phyloP scores from a whole-genome alignment of 2,797 vertebrate species.

The Rhabdophis nuchalis region DNA sequence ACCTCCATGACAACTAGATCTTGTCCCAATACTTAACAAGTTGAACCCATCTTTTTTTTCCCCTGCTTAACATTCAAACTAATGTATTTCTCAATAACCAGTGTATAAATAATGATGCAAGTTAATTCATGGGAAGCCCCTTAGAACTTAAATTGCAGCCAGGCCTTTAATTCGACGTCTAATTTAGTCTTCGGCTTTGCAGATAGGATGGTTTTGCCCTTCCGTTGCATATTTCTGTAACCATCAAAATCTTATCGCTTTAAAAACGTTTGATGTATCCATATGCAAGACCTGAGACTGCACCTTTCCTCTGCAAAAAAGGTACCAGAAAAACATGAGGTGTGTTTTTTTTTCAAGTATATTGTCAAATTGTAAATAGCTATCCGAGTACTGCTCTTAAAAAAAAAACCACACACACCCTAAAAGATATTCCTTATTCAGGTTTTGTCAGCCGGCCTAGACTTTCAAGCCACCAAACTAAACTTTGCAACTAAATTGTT shows the following conservation, averaged over 20 bases:
- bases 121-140: slow-evolving; percentile 50
- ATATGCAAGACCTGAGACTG: slow-evolving; percentile 45
- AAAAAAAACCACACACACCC: slow-evolving; percentile 50
- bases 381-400: slow-evolving; percentile 54
- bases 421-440: slow-evolving; percentile 57
- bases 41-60: slow-evolving; percentile 38
- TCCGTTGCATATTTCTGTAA: slow-evolving; percentile 26
- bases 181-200: slow-evolving; percentile 21
- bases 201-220: neutral
- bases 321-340: slow-evolving; percentile 67
- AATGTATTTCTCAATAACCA: slow-evolving; percentile 41
- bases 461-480: slow-evolving; percentile 56
- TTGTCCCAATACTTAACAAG: slow-evolving; percentile 52
- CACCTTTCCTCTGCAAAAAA: slow-evolving; percentile 66
- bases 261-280: slow-evolving; percentile 57
- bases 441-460: slow-evolving; percentile 49
- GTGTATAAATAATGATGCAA: slow-evolving; percentile 42
- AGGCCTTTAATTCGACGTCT: slow-evolving; percentile 10
- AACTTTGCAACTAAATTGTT: slow-evolving; percentile 50
- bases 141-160: slow-evolving; percentile 51
- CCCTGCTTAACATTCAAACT: slow-evolving; percentile 54
- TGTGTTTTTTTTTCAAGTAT: slow-evolving; percentile 64
- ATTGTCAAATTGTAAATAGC: slow-evolving; percentile 66
- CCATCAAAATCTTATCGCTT: neutral
- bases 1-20: slow-evolving; percentile 67